These are phyloP conservation scores for Emydura subglobosa DNA, from an alignment of 2,113 vertebrate species.

Conservation along the genomic window DNA sequence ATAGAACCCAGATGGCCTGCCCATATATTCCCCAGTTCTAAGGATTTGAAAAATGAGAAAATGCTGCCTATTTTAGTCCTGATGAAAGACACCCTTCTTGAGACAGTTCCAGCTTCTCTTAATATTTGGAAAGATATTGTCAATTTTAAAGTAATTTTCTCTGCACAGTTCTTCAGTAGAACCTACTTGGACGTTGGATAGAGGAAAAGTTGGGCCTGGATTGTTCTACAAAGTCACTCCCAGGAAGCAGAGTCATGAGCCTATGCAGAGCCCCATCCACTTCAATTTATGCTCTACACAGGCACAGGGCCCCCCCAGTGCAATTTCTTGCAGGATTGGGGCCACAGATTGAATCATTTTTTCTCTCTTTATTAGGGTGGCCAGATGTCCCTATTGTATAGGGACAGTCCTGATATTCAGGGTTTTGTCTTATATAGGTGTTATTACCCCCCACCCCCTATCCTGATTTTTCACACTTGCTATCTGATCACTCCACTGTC, in stretches of 20 bases:
- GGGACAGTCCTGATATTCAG: too few species aligned
- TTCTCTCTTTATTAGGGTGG: too few species aligned
- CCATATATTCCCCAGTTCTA: not conserved
- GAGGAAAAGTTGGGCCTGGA: not conserved
- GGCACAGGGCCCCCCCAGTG: not conserved
- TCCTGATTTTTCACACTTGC: too few species aligned
- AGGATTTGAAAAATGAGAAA: not conserved
- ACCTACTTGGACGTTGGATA: not conserved
- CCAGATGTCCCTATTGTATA: too few species aligned
- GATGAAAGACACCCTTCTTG: not conserved
- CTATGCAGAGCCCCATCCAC: not conserved
- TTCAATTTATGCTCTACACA: too few species aligned
- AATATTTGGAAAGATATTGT: not conserved
- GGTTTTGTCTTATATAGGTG: too few species aligned
- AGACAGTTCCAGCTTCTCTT: not conserved
- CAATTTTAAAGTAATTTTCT: not conserved
- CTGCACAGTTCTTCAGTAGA: not conserved
- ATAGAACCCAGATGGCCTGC: not conserved
- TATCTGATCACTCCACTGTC: too few species aligned
- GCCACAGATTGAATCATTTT: not conserved
- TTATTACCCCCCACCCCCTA: too few species aligned
- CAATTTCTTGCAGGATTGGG: not conserved
- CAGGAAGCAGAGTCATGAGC: not conserved
- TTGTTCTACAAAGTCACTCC: not conserved
- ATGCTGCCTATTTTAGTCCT: not conserved